These are phyloP conservation scores for Triplophysa tibetana DNA, from an alignment of 2,113 vertebrate genomes.

Conservation along the genomic window DNA sequence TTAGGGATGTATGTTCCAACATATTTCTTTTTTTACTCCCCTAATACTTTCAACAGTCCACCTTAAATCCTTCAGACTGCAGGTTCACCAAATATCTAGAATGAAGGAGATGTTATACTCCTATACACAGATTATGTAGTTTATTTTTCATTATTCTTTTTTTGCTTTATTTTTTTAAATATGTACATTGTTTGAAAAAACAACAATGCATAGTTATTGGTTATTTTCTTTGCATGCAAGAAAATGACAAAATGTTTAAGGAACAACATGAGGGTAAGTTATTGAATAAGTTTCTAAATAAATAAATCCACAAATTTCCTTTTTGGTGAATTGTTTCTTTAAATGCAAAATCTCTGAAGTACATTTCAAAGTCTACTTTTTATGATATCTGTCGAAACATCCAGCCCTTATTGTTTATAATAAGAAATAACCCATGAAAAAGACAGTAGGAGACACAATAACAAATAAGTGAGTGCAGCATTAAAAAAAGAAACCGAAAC, in stretches of 20 bases:
- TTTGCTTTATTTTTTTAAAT: no score
- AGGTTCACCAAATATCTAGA: constrained; percentile 28
- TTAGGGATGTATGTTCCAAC: constrained; percentile 59
- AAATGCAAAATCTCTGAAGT: background rate
- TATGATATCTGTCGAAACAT: background rate
- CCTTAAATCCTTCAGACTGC: constrained; percentile 49
- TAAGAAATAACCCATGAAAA: constrained; percentile 21
- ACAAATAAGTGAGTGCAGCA: background rate
- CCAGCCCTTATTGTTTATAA: background rate
- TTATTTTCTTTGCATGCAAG: no score
- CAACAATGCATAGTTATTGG: no score
- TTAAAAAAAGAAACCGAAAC: background rate
- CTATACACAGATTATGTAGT: background rate
- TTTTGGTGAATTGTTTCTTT: background rate
- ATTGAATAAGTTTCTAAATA: no score
- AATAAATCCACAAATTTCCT: no score
- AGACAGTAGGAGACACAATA: constrained; percentile 30
- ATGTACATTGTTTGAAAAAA: no score
- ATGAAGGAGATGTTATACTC: background rate
- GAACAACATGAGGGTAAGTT: no score
- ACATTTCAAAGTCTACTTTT: constrained; percentile 12
- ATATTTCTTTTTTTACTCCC: constrained; percentile 43
- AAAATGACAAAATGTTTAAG: no score
- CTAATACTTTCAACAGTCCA: constrained; percentile 43
- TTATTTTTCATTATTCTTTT: no score